A percentile compares a stretch with the other conserved stretches of the same genome.
phyloP scores from a whole-genome alignment of 2,113 vertebrate species.

The Cyanoliseus patagonus region DNA sequence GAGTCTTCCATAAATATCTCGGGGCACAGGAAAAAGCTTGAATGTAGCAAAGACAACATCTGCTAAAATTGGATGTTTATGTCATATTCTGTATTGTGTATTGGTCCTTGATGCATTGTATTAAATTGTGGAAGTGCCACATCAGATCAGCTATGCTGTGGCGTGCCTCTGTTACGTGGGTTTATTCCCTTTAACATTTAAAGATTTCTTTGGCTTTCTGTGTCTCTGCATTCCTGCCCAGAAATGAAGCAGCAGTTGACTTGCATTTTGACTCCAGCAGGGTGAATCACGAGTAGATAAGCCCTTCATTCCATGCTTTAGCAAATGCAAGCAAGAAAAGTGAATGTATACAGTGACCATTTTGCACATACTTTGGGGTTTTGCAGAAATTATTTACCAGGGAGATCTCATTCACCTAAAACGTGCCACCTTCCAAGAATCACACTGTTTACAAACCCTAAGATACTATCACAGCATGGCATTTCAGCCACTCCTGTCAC shows the following conservation, averaged over 20 bases:
- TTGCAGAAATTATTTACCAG: neutral
- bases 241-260: neutral
- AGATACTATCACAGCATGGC: neutral
- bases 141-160: neutral
- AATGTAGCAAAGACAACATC: neutral
- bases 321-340: constrained; percentile 9
- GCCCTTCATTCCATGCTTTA: neutral
- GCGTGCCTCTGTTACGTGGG: neutral
- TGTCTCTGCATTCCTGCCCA: neutral
- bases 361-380: neutral
- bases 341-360: neutral
- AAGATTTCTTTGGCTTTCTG: neutral
- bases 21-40: neutral
- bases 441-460: neutral
- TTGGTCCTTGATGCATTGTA: neutral
- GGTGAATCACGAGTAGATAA: neutral
- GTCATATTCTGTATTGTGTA: neutral
- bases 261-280: neutral
- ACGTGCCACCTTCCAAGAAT: neutral
- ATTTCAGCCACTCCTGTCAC: neutral
- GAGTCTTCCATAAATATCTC: constrained; percentile 27
- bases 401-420: neutral
- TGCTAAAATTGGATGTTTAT: neutral
- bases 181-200: neutral
- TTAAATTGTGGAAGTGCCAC: neutral